phyloP scores from a whole-genome alignment of 2,888 invertebrate species.

The Vesta saturnalis region DNA sequence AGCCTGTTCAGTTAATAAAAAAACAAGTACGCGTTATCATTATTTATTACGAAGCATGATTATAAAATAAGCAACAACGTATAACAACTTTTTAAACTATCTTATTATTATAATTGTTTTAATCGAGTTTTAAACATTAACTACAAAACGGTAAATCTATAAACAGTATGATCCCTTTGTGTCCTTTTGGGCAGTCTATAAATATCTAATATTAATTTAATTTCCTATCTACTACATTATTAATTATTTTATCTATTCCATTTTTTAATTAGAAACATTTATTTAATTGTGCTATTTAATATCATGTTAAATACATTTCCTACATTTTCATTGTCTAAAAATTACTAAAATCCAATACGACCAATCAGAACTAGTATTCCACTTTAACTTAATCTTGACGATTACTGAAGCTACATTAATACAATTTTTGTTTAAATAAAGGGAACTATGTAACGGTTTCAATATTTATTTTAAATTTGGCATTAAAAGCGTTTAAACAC shows the following conservation, averaged over 20 bases:
- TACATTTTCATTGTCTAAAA: conserved; percentile 14
- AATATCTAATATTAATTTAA: conserved; percentile 16
- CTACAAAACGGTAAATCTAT: conserved; percentile 44
- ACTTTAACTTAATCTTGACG: neutral
- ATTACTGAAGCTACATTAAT: neutral
- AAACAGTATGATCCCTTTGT: conserved; percentile 50
- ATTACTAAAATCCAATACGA: conserved; percentile 2
- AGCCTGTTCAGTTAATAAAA: no score
- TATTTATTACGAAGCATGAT: conserved; percentile 47
- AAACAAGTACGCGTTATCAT: no score
- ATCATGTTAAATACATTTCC: conserved; percentile 18
- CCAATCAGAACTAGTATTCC: neutral
- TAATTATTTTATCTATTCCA: conserved; percentile 25
- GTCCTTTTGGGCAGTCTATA: conserved; percentile 49
- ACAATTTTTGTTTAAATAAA: neutral
- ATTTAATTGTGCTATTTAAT: conserved; percentile 33
- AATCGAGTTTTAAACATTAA: conserved; percentile 29
- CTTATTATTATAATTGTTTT: conserved; percentile 29
- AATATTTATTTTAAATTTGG: conserved; percentile 1
- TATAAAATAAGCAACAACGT: conserved; percentile 52
- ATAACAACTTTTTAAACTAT: conserved; percentile 43
- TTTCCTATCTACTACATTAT: neutral
- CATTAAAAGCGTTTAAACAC: conserved; percentile 4
- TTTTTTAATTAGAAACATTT: conserved; percentile 30
- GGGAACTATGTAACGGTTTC: neutral